A percentile compares a stretch with the other conserved stretches of the same genome.
phyloP scores from a whole-genome alignment of 2,113 vertebrate genomes.

The Atherinomorus stipes region DNA sequence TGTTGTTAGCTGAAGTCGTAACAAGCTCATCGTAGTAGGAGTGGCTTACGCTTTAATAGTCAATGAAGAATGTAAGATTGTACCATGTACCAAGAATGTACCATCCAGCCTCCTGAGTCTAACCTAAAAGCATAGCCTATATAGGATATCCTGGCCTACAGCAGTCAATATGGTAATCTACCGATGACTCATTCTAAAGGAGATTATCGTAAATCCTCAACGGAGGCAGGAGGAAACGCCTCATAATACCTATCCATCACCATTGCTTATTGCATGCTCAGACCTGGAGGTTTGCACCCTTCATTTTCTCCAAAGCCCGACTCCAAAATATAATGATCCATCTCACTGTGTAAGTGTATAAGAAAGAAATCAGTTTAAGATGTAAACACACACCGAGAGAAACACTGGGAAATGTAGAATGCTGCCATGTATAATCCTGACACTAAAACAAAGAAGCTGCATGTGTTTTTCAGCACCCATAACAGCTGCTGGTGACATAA shows the following conservation, averaged over 20 bases:
- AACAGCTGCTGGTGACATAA: slow-evolving; percentile 42
- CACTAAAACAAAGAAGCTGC: slow-evolving; percentile 7
- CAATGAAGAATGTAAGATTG: slow-evolving; percentile 29
- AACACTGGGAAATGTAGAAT: background rate
- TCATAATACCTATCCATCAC: slow-evolving; percentile 74
- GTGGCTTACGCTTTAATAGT: slow-evolving; percentile 44
- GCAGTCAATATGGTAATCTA: slow-evolving; percentile 70
- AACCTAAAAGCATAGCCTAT: slow-evolving; percentile 66
- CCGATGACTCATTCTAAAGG: slow-evolving; percentile 74
- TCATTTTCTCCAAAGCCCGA: slow-evolving; percentile 36
- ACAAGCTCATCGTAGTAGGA: slow-evolving; percentile 44
- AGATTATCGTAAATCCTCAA: slow-evolving; percentile 78
- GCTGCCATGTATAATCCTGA: background rate
- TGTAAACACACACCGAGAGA: background rate
- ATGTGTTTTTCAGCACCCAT: slow-evolving; percentile 3
- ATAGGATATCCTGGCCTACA: slow-evolving; percentile 76
- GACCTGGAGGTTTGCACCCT: slow-evolving; percentile 59
- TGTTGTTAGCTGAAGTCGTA: slow-evolving; percentile 38
- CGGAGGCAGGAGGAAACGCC: slow-evolving; percentile 74
- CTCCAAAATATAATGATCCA: slow-evolving; percentile 48
- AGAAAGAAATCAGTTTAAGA: background rate
- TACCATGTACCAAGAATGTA: too few relatives aligned
- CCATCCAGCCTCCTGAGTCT: slow-evolving; percentile 44
- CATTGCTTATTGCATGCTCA: slow-evolving; percentile 64
- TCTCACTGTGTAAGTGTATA: slow-evolving; percentile 7